Evolutionary conservation across 1,140 invertebrate species (phyloP).

Genomic region (Polypedilum vanderplanki): DNA sequence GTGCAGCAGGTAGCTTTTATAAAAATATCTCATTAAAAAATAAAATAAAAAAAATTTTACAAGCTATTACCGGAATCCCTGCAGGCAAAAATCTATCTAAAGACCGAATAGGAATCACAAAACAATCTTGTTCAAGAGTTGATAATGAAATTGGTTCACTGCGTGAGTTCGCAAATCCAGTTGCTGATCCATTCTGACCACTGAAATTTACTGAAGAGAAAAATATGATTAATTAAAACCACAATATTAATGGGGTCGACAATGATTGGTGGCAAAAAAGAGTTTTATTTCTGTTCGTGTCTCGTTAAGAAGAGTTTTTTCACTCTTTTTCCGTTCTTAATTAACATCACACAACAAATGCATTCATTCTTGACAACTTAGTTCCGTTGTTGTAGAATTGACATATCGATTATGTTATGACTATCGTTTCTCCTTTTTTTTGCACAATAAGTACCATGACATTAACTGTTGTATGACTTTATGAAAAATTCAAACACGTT

Average conservation of each 20-base stretch:
- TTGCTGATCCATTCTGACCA: conserved; percentile 31
- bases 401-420: too few species aligned
- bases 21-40: conserved; percentile 2
- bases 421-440: too few species aligned
- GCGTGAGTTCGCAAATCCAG: conserved; percentile 37
- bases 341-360: too few species aligned
- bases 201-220: background rate
- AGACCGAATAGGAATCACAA: conserved; percentile 80
- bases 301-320: background rate
- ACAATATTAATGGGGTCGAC: background rate
- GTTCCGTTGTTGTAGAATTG: too few species aligned
- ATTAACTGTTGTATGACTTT: background rate
- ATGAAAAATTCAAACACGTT: conserved; percentile 13
- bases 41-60: background rate
- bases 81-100: conserved; percentile 77
- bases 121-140: conserved; percentile 75
- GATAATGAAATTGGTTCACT: conserved; percentile 64
- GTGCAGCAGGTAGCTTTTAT: conserved; percentile 45
- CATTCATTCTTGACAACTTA: too few species aligned
- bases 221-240: background rate
- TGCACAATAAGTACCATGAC: background rate
- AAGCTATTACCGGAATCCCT: conserved; percentile 65
- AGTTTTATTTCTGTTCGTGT: background rate
- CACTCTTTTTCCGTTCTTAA: too few species aligned
- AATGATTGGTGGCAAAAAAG: background rate